Percentiles rank a stretch among this genome's conserved stretches.
Evolutionary conservation across 2,797 vertebrate genomes (phyloP).

Genomic region (Sebastiscus tertius): DNA sequence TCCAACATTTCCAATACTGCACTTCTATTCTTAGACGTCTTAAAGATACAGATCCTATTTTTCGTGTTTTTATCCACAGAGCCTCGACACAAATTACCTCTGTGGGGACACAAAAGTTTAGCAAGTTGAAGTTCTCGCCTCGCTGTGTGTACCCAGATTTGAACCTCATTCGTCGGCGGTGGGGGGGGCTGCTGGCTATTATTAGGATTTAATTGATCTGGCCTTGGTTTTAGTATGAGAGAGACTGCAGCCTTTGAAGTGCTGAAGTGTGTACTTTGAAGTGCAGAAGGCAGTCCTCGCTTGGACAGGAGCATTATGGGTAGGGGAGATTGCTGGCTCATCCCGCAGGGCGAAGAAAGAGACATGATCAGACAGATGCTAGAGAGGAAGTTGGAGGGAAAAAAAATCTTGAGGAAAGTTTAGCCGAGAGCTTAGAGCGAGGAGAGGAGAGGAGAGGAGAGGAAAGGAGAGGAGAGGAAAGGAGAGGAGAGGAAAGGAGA

Average conservation of each 20-base stretch:
- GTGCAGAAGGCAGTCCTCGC: constrained; percentile 48
- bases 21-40: constrained; percentile 12
- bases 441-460: too few species aligned
- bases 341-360: constrained; percentile 44
- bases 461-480: too few species aligned
- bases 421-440: constrained; percentile 29
- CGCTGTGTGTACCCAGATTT: constrained; percentile 12
- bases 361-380: constrained; percentile 57
- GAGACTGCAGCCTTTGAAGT: constrained; percentile 66
- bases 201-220: constrained; percentile 59
- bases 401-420: constrained; percentile 36
- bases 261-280: constrained; percentile 67
- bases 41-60: not conserved
- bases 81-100: constrained; percentile 17
- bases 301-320: constrained; percentile 63
- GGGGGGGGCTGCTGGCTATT: constrained; percentile 39
- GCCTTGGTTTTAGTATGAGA: constrained; percentile 53
- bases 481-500: not conserved
- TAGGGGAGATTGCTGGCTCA: constrained; percentile 46
- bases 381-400: constrained; percentile 21
- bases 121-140: constrained; percentile 4
- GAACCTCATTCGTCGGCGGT: constrained; percentile 18
- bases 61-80: not conserved
- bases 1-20: not conserved
- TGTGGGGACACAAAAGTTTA: constrained; percentile 23